Base-by-base conservation (phyloP, 1,140 invertebrate genomes). In the Papilio polytes region DNA sequence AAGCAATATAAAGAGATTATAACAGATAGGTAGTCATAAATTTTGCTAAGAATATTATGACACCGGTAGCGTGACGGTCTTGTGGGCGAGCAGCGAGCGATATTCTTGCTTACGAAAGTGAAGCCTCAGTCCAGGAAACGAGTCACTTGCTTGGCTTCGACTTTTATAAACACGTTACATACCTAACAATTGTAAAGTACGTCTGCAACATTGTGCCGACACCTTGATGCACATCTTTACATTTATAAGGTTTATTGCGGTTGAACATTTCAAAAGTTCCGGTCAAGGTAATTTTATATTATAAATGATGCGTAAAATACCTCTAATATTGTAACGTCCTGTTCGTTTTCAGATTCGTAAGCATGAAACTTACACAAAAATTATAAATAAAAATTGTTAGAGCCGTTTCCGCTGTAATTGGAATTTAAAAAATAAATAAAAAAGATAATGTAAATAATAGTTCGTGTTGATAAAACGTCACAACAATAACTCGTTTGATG, bases 141-240 rank as follows among this genome's bases (percentile, higher is more conserved):
- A 51, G 36, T 59, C 56, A 78, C 77, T 78, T 66, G 31, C 36
- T 66, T 31, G 77, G 77, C 36, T 44, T 78, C 77, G 12, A 66
- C 59, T 78, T 78, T 78, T 78, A 78, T 78, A 78, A 78, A 78
- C 77, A 78, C 10, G 53, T 78, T 78, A 53, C 77, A 78, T 78
- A 41, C 36, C 36, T 41, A 41, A 41, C 36, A 78, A 78, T 78
- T n/a, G 77, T 46, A 66, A 59, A 78, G 59, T 63, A 78, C 59
- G 77, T 78, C 77, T 66, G n/a, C 44, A 78, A 36, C 77, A 78
- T 66, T 78, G 56, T 66, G 56, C 59, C 59, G 59, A 78, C 77
- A 78, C 77, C 59, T 78, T 78, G 41, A 46, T 59, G 18, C 59
- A 44, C 26, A 63, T 63, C 77, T 78, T 78, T 78, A 78, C 56